phyloP scores from a whole-genome alignment of 2,113 vertebrate species.

The Ammodytes marinus region DNA sequence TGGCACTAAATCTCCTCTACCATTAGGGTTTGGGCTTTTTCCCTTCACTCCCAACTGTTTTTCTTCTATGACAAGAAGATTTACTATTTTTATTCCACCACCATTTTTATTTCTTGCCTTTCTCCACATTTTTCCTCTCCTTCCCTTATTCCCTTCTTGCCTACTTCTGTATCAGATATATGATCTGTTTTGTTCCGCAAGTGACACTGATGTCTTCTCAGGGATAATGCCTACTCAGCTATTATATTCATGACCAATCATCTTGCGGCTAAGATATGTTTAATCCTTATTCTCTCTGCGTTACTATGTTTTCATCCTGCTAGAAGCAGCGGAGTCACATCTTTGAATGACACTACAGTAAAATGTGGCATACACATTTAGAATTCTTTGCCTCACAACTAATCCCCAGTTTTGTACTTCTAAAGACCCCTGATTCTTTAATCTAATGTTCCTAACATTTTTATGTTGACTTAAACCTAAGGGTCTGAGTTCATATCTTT shows the following conservation, averaged over 20 bases:
- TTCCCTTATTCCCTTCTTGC: not conserved
- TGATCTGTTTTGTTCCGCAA: constrained; percentile 52
- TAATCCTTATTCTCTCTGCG: constrained; percentile 30
- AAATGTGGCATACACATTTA: not conserved
- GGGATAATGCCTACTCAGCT: constrained; percentile 48
- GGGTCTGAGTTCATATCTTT: not conserved
- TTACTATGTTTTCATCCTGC: constrained; percentile 24
- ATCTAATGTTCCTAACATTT: constrained; percentile 1
- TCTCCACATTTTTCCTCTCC: not conserved
- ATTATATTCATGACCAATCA: constrained; percentile 46
- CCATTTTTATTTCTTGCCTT: constrained; percentile 30
- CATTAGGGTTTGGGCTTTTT: constrained; percentile 21
- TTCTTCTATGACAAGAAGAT: constrained; percentile 58
- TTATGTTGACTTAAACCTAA: not conserved
- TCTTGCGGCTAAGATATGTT: constrained; percentile 43
- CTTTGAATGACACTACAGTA: not conserved
- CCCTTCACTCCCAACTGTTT: constrained; percentile 21
- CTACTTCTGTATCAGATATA: constrained; percentile 31
- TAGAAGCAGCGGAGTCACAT: constrained; percentile 24
- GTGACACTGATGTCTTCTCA: constrained; percentile 18
- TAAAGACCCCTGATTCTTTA: constrained; percentile 1
- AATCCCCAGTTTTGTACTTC: not conserved
- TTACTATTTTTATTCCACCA: constrained; percentile 42
- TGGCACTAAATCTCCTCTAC: constrained; percentile 42
- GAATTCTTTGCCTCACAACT: not conserved